Evolutionary conservation across 1,140 invertebrate species (phyloP), one percentile per base, ranked within the genome.

Genomic region (Caerostris darwini): DNA sequence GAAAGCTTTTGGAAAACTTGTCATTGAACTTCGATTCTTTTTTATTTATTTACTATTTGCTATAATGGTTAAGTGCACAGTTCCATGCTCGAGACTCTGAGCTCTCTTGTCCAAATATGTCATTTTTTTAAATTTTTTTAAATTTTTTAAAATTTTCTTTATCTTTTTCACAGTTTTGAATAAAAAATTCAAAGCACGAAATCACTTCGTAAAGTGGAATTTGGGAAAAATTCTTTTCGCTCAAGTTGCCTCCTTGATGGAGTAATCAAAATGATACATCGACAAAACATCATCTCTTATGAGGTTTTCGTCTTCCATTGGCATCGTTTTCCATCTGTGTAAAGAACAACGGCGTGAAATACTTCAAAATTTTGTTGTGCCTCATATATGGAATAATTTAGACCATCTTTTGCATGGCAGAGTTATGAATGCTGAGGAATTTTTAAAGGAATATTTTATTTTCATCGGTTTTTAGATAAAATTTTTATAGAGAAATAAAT

Each of bases 221-320:
- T 85, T 57, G 54, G 19, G 50, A 14, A 54, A 85, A 85, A 85
- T 85, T 56, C 82, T 17, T n/a, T n/a, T 19, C 12, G 12, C 10
- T 77, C 61, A 12, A 34, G 71, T 19, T 19, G n/a, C 50, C 71
- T 77, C 12, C 82, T 85, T 85, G 54, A 85, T 85, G 54, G 82
- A 85, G 57, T 58, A 58, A 57, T 85, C 82, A 85, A 85, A 85
- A 85, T 85, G 82, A 85, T 85, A 19, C 82, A 85, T 85, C 54
- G 56, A n/a, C 57, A 85, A 85, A 85, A 85, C 57, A 85, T 56
- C 82, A 54, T 54, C 10, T 10, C 50, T 85, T 85, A 85, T 58
- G 82, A 85, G 82, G 7, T 85, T 85, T 57, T 77, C 50, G 19
- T 10, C 50, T 53, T 77, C n/a, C n/a, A 64, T 64, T 4, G 61